These are phyloP conservation scores for Alcis repandata DNA, from an alignment of 2,888 invertebrate genomes.

Conservation along the genomic window DNA sequence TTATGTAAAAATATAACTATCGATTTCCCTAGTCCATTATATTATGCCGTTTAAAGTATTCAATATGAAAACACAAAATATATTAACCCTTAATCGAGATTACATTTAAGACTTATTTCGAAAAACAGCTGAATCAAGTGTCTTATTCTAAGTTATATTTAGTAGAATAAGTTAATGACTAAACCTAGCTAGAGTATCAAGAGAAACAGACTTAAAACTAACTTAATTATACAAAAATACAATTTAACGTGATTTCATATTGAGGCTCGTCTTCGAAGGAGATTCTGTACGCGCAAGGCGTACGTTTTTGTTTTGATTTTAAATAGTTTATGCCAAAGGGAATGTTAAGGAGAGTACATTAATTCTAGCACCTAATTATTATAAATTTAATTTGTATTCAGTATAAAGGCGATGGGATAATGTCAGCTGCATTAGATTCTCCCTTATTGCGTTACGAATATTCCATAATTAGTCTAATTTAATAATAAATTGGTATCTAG, in stretches of 20 bases:
- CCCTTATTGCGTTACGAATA: not conserved
- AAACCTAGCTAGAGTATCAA: slow-evolving; percentile 32
- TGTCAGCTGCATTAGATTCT: slow-evolving; percentile 18
- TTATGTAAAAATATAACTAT: slow-evolving; percentile 83
- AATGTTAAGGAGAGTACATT: slow-evolving; percentile 26
- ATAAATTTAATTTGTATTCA: not conserved
- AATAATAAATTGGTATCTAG: not conserved
- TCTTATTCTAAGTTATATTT: slow-evolving; percentile 28
- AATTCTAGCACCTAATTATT: slow-evolving; percentile 28
- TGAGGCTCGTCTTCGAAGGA: slow-evolving; percentile 15
- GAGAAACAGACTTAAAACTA: slow-evolving; percentile 37
- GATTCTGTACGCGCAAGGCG: slow-evolving; percentile 24
- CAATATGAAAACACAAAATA: slow-evolving; percentile 27
- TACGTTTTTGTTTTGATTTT: not conserved
- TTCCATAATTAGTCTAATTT: not conserved
- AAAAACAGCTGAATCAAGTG: slow-evolving; percentile 37
- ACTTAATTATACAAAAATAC: slow-evolving; percentile 38
- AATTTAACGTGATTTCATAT: slow-evolving; percentile 25
- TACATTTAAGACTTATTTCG: slow-evolving; percentile 38
- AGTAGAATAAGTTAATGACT: slow-evolving; percentile 43
- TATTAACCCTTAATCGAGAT: slow-evolving; percentile 41
- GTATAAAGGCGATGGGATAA: slow-evolving; percentile 18
- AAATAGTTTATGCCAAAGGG: slow-evolving; percentile 15
- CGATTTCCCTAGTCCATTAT: slow-evolving; percentile 44
- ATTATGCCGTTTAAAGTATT: slow-evolving; percentile 36